Conservation (phyloP, 2,888 invertebrate species). For the Didymodactylos carnosus region DNA sequence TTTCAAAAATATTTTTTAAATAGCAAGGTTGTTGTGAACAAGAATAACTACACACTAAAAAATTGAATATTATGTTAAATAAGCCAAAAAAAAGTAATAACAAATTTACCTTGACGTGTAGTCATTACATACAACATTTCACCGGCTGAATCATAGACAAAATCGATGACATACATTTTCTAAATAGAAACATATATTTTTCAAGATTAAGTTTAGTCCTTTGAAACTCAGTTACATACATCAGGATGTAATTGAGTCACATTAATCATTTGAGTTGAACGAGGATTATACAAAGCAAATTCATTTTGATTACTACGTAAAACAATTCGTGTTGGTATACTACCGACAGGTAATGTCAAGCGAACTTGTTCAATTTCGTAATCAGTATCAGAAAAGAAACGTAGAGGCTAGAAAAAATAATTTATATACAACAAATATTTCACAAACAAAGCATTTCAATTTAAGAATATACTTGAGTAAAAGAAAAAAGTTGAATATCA, state of each 20-base stretch:
- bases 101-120: background rate
- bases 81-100: background rate
- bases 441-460: background rate
- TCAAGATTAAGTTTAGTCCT: background rate
- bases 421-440: background rate
- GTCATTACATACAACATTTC: background rate
- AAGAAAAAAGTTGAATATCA: background rate
- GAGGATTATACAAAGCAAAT: background rate
- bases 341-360: background rate
- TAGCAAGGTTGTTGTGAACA: background rate
- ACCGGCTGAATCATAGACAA: background rate
- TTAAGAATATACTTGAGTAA: background rate
- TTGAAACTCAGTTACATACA: no score
- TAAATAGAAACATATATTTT: background rate
- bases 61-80: background rate
- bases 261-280: background rate
- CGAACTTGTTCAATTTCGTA: background rate
- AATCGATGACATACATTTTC: background rate
- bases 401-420: background rate
- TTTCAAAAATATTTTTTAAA: background rate
- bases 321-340: background rate
- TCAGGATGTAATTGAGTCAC: background rate
- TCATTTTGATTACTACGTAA: background rate
- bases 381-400: background rate
- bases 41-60: background rate